Evolutionary conservation across 2,797 vertebrate species (phyloP).

Genomic region (Pangasius djambal): DNA sequence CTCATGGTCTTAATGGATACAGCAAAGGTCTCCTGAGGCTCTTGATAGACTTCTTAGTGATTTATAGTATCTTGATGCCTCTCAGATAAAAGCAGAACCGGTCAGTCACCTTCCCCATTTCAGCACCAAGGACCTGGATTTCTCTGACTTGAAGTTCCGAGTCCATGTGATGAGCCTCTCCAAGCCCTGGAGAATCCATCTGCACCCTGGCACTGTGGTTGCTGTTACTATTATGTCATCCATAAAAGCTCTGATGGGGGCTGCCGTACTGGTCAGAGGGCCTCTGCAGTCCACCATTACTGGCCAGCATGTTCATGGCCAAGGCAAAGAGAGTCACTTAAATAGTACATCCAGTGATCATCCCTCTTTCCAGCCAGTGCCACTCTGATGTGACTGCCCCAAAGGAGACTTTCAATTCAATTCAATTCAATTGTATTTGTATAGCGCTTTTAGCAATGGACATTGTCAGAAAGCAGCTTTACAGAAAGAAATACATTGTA

Average conservation of each 20-base stretch:
- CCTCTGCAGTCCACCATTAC: not conserved
- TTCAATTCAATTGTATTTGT: no score
- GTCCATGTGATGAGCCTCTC: conserved; percentile 18
- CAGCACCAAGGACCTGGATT: conserved; percentile 17
- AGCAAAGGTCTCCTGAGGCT: not conserved
- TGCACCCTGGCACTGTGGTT: conserved; percentile 26
- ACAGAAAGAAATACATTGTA: no score
- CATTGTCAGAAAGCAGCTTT: no score
- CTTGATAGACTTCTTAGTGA: not conserved
- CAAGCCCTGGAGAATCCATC: not conserved
- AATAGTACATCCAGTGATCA: conserved; percentile 29
- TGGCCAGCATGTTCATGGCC: conserved; percentile 27
- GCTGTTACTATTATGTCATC: conserved; percentile 1
- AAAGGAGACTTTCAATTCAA: not conserved
- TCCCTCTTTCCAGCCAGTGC: not conserved
- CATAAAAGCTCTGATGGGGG: not conserved
- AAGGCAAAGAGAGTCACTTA: conserved; percentile 19
- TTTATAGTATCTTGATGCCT: not conserved
- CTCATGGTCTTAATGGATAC: no score
- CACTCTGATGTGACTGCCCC: not conserved
- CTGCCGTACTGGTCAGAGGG: not conserved
- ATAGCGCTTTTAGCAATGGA: no score
- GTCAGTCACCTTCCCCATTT: not conserved
- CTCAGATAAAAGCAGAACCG: not conserved
- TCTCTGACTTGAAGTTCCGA: conserved; percentile 19